Conservation (phyloP, 2,888 invertebrate species). For the Leptothorax acervorum region DNA sequence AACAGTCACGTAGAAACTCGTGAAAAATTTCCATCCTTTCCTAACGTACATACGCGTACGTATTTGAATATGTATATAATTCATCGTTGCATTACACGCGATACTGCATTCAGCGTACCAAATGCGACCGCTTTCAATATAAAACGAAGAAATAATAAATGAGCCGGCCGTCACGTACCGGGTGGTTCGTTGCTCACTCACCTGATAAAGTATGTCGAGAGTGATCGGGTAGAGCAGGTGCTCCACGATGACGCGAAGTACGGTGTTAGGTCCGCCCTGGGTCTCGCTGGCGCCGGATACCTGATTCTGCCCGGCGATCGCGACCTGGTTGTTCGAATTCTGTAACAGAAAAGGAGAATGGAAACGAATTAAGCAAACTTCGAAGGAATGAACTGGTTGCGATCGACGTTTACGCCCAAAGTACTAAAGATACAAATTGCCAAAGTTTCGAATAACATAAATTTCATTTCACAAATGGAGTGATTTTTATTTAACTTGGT, state of each 20-base stretch:
- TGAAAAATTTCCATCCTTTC: constrained; percentile 27
- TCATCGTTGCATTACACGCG: constrained; percentile 53
- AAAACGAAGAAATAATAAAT: constrained; percentile 50
- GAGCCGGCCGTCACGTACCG: constrained; percentile 19
- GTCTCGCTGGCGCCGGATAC: constrained; percentile 87
- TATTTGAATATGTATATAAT: constrained; percentile 44
- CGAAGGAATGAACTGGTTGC: background rate
- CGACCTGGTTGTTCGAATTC: constrained; percentile 92
- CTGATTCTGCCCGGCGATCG: constrained; percentile 92
- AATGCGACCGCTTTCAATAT: constrained; percentile 50
- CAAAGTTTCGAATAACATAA: background rate
- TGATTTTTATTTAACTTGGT: background rate
- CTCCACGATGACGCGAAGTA: constrained; percentile 99
- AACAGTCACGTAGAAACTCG: background rate
- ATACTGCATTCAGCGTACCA: constrained; percentile 47
- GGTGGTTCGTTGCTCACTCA: constrained; percentile 83
- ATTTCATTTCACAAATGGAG: background rate
- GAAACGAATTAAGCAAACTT: constrained; percentile 38
- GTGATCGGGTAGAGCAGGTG: constrained; percentile 99
- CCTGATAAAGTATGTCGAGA: constrained; percentile 97
- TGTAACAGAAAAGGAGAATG: constrained; percentile 70
- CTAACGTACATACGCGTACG: background rate
- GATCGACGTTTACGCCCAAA: background rate
- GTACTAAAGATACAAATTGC: background rate
- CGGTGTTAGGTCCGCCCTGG: constrained; percentile 97